Conservation (phyloP, 1,140 invertebrate genomes). For the Vanessa tameamea region DNA sequence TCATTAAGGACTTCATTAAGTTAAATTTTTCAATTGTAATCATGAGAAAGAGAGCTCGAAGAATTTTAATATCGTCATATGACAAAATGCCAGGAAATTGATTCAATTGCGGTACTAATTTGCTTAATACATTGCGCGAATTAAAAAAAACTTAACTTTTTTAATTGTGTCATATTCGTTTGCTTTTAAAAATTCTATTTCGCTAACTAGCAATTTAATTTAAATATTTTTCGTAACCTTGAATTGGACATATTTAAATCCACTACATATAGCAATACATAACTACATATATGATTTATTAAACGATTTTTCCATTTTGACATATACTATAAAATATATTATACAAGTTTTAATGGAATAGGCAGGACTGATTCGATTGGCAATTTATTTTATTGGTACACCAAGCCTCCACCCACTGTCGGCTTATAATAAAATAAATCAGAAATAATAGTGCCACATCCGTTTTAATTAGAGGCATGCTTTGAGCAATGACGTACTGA, state of each 20-base stretch:
- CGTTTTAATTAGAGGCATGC: slow-evolving; percentile 60
- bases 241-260: slow-evolving; percentile 22
- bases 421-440: slow-evolving; percentile 51
- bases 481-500: slow-evolving; percentile 38
- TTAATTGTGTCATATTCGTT: not conserved
- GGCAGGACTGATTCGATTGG: slow-evolving; percentile 34
- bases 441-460: slow-evolving; percentile 60
- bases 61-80: slow-evolving; percentile 62
- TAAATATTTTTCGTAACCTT: slow-evolving; percentile 32
- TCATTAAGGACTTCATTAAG: slow-evolving; percentile 73
- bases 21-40: slow-evolving; percentile 57
- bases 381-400: slow-evolving; percentile 45
- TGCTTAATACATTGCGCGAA: not conserved
- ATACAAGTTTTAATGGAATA: slow-evolving; percentile 4
- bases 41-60: slow-evolving; percentile 50
- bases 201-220: slow-evolving; percentile 20
- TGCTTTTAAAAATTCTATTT: not conserved
- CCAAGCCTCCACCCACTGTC: slow-evolving; percentile 52
- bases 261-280: slow-evolving; percentile 14
- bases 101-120: slow-evolving; percentile 32
- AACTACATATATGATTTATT: slow-evolving; percentile 33
- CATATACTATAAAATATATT: slow-evolving; percentile 8
- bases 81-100: slow-evolving; percentile 57
- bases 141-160: not conserved
- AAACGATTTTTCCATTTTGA: slow-evolving; percentile 24